Conservation (phyloP, 2,797 vertebrate genomes). For the Pitangus sulphuratus region DNA sequence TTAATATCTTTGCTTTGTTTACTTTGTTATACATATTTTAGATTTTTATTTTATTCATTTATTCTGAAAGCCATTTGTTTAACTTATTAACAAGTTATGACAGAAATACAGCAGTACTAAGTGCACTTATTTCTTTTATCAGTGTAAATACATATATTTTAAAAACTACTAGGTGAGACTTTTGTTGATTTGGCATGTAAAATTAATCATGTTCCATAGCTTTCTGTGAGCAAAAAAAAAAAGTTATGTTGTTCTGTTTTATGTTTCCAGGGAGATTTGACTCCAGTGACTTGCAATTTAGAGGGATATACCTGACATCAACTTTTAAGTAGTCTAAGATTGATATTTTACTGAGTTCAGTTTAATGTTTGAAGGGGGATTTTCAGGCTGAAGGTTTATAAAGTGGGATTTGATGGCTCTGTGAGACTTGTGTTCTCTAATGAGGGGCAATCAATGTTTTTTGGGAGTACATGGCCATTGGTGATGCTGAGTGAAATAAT, state of each 20-base stretch:
- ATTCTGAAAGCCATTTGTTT: not conserved
- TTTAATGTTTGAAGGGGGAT: not conserved
- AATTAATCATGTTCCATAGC: constrained; percentile 16
- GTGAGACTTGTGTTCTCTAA: not conserved
- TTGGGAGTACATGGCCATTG: not conserved
- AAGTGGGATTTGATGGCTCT: not conserved
- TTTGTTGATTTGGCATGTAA: not conserved
- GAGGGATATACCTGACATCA: not conserved
- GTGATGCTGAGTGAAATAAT: not conserved
- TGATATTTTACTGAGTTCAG: not conserved
- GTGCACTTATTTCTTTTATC: not conserved
- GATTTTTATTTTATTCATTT: not conserved
- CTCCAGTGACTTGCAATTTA: constrained; percentile 8
- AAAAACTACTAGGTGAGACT: not conserved
- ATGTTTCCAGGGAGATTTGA: constrained; percentile 58
- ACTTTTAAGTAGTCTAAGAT: constrained; percentile 11
- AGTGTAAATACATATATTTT: not conserved
- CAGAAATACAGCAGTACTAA: not conserved
- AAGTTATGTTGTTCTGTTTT: not conserved
- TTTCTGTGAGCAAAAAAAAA: not conserved
- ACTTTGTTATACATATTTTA: not conserved
- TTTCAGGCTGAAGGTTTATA: not conserved
- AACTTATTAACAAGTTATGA: not conserved
- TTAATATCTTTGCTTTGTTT: not conserved
- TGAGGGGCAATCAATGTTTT: not conserved